Evolutionary conservation across 2,113 vertebrate species (phyloP).

Genomic region (Panthera tigris): DNA sequence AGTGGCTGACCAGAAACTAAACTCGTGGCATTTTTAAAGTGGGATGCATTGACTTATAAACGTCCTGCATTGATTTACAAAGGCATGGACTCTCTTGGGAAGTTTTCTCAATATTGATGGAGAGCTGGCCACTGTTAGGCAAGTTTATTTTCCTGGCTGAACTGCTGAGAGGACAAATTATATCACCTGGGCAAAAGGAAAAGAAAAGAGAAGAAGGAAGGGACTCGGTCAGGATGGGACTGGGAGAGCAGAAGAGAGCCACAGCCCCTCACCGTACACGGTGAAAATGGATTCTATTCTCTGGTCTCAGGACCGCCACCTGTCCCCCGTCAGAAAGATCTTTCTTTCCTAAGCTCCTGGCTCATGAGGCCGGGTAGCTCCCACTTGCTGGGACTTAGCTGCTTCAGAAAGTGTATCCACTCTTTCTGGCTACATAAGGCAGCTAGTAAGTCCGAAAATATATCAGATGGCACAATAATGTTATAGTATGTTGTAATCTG

Average conservation of each 20-base stretch:
- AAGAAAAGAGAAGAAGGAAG: no score
- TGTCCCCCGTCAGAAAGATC: fast-evolving
- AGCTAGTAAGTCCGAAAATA: background rate
- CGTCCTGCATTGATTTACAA: background rate
- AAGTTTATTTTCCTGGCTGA: background rate
- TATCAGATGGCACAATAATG: background rate
- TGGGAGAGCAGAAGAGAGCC: background rate
- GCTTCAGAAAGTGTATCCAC: background rate
- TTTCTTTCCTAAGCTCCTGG: background rate
- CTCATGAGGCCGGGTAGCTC: fast-evolving
- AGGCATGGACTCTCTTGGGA: background rate
- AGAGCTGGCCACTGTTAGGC: background rate
- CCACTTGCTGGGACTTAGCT: background rate
- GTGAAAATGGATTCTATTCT: background rate
- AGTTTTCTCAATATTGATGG: background rate
- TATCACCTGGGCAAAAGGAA: background rate
- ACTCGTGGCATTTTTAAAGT: background rate
- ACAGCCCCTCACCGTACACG: fast-evolving
- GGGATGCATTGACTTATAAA: background rate
- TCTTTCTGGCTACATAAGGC: background rate
- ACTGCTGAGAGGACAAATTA: background rate
- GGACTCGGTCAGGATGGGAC: no score
- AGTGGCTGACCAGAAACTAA: background rate
- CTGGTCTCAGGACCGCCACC: fast-evolving
- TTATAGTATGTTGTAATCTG: no score